These are phyloP conservation scores for Campoplex nolae DNA, from an alignment of 2,888 invertebrate species.

Conservation along the genomic window DNA sequence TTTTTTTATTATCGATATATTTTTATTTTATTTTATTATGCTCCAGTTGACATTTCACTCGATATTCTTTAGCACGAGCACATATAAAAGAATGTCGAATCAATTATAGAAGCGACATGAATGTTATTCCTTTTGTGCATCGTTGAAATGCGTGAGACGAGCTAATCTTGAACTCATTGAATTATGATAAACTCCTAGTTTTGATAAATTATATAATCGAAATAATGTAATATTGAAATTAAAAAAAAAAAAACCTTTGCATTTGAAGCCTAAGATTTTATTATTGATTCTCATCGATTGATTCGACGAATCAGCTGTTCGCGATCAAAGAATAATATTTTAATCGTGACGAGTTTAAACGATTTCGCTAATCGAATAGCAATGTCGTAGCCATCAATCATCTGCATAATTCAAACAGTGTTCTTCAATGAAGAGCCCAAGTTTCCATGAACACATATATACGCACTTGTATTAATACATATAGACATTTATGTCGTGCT, in stretches of 20 bases:
- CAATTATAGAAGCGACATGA: too few relatives aligned
- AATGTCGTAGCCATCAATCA: not conserved
- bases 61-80: not conserved
- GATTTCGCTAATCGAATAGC: not conserved
- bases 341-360: not conserved
- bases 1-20: not conserved
- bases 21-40: not conserved
- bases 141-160: too few relatives aligned
- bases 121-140: too few relatives aligned
- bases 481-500: not conserved
- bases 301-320: not conserved
- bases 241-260: not conserved
- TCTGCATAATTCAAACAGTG: not conserved
- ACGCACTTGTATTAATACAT: not conserved
- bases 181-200: not conserved
- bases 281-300: not conserved
- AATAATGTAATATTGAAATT: not conserved
- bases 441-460: not conserved
- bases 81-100: not conserved
- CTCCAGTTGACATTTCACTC: not conserved
- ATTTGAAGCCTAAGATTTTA: not conserved
- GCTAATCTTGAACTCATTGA: too few relatives aligned
- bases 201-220: not conserved
- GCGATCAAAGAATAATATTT: not conserved
- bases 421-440: slow-evolving; percentile 13